Evolutionary conservation across 2,113 vertebrate genomes (phyloP).

Genomic region (Anhinga anhinga): DNA sequence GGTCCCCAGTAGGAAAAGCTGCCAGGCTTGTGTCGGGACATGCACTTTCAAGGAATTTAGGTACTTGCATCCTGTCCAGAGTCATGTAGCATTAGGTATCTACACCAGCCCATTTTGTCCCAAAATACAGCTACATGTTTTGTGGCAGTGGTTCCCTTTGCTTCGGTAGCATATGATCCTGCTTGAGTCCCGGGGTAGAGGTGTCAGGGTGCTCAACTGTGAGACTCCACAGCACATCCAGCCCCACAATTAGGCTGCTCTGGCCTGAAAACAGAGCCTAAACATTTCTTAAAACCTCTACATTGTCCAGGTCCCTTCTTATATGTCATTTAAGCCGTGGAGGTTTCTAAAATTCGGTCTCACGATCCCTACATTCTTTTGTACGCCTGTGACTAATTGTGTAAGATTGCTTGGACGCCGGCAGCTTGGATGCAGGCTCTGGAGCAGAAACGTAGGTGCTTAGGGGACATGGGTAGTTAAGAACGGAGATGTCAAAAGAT

Average conservation of each 20-base stretch:
- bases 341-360: background rate
- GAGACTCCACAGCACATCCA: background rate
- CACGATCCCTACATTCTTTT: background rate
- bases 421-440: background rate
- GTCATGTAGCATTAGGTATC: background rate
- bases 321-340: background rate
- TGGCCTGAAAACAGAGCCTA: background rate
- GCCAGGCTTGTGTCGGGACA: background rate
- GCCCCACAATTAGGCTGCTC: background rate
- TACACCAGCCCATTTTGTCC: background rate
- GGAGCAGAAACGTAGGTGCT: background rate
- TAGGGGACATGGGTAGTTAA: background rate
- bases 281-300: background rate
- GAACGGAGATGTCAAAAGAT: background rate
- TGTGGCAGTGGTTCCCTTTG: background rate
- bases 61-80: background rate
- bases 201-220: background rate
- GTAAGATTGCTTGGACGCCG: background rate
- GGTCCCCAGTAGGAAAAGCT: background rate
- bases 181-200: background rate
- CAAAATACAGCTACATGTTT: background rate
- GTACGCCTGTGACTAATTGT: background rate
- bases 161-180: fast-evolving
- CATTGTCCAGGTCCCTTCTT: background rate
- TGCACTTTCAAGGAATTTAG: background rate